Conservation (phyloP, 2,888 invertebrate species). For the Ditula angustiorana region DNA sequence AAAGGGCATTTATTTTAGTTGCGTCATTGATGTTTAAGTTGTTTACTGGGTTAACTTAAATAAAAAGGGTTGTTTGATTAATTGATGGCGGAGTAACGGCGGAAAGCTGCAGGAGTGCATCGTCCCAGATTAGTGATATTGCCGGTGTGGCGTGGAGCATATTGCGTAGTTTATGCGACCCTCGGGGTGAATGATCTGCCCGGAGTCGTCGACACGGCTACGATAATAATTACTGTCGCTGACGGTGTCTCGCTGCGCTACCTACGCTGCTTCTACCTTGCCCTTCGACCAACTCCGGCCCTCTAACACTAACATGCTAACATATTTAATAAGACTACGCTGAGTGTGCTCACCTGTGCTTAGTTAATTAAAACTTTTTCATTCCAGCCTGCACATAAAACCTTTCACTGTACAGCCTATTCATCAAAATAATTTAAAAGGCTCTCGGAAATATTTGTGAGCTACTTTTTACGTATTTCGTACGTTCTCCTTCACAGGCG, state of each 20-base stretch:
- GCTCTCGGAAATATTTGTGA: slow-evolving; percentile 17
- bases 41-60: slow-evolving; percentile 4
- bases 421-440: slow-evolving; percentile 12
- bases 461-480: slow-evolving; percentile 1
- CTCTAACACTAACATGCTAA: slow-evolving; percentile 37
- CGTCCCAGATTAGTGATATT: slow-evolving; percentile 71
- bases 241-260: slow-evolving; percentile 60
- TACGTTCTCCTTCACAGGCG: background rate
- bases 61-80: background rate
- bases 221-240: slow-evolving; percentile 84
- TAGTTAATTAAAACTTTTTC: slow-evolving; percentile 7
- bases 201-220: slow-evolving; percentile 80
- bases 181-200: slow-evolving; percentile 82
- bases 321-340: slow-evolving; percentile 15
- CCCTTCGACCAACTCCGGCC: slow-evolving; percentile 53
- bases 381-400: background rate
- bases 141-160: slow-evolving; percentile 61
- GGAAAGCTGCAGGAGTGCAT: slow-evolving; percentile 28
- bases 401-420: background rate
- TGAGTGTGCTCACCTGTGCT: background rate
- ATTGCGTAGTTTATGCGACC: slow-evolving; percentile 70
- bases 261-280: slow-evolving; percentile 62
- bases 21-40: background rate
- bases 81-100: background rate
- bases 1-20: no score